A percentile compares a stretch with the other conserved stretches of the same genome.
These are phyloP conservation scores for Crenuchus spilurus DNA, from an alignment of 2,797 vertebrate species.

Conservation along the genomic window DNA sequence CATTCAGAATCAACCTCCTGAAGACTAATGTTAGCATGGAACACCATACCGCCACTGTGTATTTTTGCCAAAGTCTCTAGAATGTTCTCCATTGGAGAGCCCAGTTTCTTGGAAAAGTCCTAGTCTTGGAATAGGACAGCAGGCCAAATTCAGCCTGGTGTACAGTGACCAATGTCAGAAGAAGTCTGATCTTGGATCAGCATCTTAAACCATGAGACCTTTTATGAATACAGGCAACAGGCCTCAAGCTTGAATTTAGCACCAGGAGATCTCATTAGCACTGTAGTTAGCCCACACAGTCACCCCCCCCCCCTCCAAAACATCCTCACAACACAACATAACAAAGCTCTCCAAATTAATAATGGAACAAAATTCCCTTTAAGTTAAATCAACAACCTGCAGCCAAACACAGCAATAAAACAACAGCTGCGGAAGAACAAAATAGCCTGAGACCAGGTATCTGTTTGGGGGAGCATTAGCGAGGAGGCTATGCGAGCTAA, in stretches of 20 bases:
- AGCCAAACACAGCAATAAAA: background rate
- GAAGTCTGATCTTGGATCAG: background rate
- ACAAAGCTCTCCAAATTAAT: slow-evolving; percentile 36
- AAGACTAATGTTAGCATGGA: too few relatives aligned
- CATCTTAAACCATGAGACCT: slow-evolving; percentile 26
- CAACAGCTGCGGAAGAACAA: background rate
- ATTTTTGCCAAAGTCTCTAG: too few relatives aligned
- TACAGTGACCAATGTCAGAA: background rate
- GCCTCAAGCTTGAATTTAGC: slow-evolving; percentile 21
- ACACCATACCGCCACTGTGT: too few relatives aligned
- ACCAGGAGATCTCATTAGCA: slow-evolving; percentile 54
- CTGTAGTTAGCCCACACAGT: slow-evolving; percentile 22
- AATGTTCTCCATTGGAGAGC: too few relatives aligned
- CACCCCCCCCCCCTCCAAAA: slow-evolving; percentile 22
- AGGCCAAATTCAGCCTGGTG: too few relatives aligned
- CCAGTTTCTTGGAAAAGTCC: too few relatives aligned
- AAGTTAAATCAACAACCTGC: slow-evolving; percentile 8
- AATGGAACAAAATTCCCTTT: slow-evolving; percentile 35
- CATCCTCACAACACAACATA: slow-evolving; percentile 13
- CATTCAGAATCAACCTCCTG: too few relatives aligned
- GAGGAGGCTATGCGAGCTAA: background rate
- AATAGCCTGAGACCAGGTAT: slow-evolving; percentile 11
- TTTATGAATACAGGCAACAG: slow-evolving; percentile 30
- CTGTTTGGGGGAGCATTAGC: background rate
- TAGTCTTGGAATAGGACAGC: too few relatives aligned